A percentile compares a stretch with the other conserved stretches of the same genome.
Conservation (phyloP, 2,113 vertebrate genomes). For the Cyanistes caeruleus region DNA sequence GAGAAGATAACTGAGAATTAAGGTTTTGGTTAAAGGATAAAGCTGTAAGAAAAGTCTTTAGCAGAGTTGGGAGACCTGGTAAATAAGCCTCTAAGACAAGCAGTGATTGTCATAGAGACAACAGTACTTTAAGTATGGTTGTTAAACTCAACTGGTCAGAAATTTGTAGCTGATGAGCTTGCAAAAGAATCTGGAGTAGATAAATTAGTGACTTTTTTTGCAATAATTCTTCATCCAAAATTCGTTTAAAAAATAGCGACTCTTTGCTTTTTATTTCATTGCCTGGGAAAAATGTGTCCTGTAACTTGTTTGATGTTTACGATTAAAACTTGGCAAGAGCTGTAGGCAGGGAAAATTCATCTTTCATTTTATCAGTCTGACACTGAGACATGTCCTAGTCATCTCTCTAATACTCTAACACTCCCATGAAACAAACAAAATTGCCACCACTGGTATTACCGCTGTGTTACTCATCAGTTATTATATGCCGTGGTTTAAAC, state of each 20-base stretch:
- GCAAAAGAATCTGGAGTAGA: neutral
- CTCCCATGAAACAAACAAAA: slow-evolving; percentile 70
- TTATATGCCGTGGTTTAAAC: slow-evolving; percentile 38
- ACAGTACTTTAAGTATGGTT: neutral
- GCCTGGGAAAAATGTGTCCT: neutral
- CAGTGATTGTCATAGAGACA: neutral
- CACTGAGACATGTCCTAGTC: slow-evolving; percentile 43
- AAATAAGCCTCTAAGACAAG: neutral
- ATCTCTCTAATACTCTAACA: slow-evolving; percentile 33
- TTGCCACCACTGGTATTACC: slow-evolving; percentile 63
- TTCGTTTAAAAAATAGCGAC: neutral
- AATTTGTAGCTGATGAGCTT: neutral
- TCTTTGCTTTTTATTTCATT: neutral
- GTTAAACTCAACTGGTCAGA: neutral
- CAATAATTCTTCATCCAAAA: neutral
- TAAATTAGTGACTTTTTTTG: neutral
- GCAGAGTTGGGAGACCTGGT: neutral
- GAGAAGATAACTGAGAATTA: neutral
- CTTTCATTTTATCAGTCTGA: slow-evolving; percentile 10
- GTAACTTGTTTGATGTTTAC: slow-evolving; percentile 32
- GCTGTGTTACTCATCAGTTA: slow-evolving; percentile 63
- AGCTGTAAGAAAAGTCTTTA: neutral
- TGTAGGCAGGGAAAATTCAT: slow-evolving; percentile 38
- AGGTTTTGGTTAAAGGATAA: neutral
- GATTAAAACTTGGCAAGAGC: slow-evolving; percentile 58